phyloP scores from a whole-genome alignment of 1,140 invertebrate species.

The Dreissena polymorpha region DNA sequence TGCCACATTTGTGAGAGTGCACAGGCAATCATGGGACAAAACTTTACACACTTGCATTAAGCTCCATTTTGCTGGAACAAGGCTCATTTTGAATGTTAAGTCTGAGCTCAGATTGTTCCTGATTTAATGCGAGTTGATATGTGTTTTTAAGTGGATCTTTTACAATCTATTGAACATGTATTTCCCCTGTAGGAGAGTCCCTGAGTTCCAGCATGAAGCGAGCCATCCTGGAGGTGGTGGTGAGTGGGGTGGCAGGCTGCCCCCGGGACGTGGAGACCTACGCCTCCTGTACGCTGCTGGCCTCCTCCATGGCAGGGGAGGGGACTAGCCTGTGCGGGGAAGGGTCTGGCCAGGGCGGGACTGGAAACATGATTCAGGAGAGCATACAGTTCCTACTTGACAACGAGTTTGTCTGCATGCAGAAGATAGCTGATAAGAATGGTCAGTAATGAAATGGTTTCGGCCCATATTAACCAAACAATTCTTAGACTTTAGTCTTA shows the following conservation, averaged over 20 bases:
- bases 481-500: too few relatives aligned
- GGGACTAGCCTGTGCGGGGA: neutral
- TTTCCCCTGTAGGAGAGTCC: slow-evolving; percentile 51
- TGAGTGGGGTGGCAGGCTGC: slow-evolving; percentile 90
- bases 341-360: slow-evolving; percentile 3
- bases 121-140: too few relatives aligned
- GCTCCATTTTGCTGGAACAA: too few relatives aligned
- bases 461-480: too few relatives aligned
- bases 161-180: too few relatives aligned
- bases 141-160: too few relatives aligned
- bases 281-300: slow-evolving; percentile 88
- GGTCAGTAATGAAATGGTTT: slow-evolving; percentile 16
- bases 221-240: slow-evolving; percentile 87
- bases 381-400: slow-evolving; percentile 83
- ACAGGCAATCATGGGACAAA: too few relatives aligned
- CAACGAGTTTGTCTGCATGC: slow-evolving; percentile 72
- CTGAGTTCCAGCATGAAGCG: slow-evolving; percentile 83
- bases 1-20: too few relatives aligned
- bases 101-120: too few relatives aligned
- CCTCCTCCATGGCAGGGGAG: slow-evolving; percentile 70
- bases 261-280: slow-evolving; percentile 89
- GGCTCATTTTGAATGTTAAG: too few relatives aligned
- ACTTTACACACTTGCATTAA: too few relatives aligned
- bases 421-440: slow-evolving; percentile 49
- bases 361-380: slow-evolving; percentile 78